These are phyloP conservation scores for Hymenochirus boettgeri DNA, from an alignment of 2,113 vertebrate species.

Conservation along the genomic window DNA sequence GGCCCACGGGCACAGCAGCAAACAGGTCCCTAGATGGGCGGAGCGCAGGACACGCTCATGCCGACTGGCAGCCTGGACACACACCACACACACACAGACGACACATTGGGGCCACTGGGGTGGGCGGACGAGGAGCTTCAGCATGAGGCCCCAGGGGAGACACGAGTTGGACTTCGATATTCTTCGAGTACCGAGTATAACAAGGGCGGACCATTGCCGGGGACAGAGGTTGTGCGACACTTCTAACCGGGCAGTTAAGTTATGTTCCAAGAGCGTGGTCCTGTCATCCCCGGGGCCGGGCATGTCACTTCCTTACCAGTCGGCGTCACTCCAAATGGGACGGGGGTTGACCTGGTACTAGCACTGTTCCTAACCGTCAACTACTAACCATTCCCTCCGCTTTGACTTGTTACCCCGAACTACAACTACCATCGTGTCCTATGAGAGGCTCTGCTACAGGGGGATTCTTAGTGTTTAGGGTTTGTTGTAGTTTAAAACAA, in stretches of 20 bases:
- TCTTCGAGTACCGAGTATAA: constrained; percentile 84
- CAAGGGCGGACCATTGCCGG: constrained; percentile 58
- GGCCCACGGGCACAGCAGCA: constrained; percentile 10
- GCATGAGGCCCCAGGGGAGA: constrained; percentile 75
- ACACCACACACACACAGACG: constrained; percentile 1
- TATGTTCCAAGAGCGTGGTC: background rate
- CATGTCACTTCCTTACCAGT: no score
- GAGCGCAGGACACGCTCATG: background rate
- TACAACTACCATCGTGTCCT: background rate
- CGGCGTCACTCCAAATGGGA: no score
- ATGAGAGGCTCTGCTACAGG: background rate
- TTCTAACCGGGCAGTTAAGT: background rate
- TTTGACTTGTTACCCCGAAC: background rate
- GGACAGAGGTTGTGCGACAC: constrained; percentile 65
- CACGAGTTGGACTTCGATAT: constrained; percentile 79
- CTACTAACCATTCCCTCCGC: background rate
- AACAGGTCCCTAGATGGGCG: constrained; percentile 33
- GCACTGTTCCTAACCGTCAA: no score
- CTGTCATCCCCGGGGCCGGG: background rate
- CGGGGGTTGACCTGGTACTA: no score
- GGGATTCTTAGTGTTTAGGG: no score
- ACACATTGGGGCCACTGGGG: constrained; percentile 9
- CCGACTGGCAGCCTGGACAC: constrained; percentile 1
- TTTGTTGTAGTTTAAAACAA: background rate
- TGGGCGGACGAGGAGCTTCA: constrained; percentile 21